These are phyloP conservation scores for Tringa solitaria DNA, from an alignment of 2,113 vertebrate species.

Conservation along the genomic window DNA sequence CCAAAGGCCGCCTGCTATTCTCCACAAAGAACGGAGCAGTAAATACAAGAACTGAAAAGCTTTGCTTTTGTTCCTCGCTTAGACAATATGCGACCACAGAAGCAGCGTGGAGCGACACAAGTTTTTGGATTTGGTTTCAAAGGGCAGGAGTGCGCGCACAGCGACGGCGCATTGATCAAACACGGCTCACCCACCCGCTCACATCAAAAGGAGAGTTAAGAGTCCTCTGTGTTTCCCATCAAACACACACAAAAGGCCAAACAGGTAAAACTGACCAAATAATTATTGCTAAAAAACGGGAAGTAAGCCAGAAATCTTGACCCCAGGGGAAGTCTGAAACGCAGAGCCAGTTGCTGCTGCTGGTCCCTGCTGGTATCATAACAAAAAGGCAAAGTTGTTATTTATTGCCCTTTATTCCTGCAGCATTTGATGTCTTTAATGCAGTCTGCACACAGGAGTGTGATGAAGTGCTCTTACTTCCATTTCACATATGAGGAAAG, in stretches of 20 bases:
- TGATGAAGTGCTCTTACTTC: neutral
- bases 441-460: neutral
- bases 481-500: neutral
- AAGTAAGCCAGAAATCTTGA: neutral
- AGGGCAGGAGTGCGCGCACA: neutral
- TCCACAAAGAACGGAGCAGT: neutral
- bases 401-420: constrained; percentile 5
- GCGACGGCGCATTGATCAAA: neutral
- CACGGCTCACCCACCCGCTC: neutral
- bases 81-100: neutral
- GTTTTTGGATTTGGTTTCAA: neutral
- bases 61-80: constrained; percentile 10
- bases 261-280: neutral
- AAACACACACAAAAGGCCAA: neutral
- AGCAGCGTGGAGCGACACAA: neutral
- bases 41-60: constrained; percentile 23
- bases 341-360: neutral
- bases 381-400: neutral
- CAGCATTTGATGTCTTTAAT: neutral
- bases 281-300: neutral
- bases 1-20: neutral
- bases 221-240: neutral
- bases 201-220: neutral
- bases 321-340: neutral
- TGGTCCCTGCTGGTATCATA: neutral